phyloP scores from a whole-genome alignment of 2,888 invertebrate genomes.

The Noctua fimbriata region DNA sequence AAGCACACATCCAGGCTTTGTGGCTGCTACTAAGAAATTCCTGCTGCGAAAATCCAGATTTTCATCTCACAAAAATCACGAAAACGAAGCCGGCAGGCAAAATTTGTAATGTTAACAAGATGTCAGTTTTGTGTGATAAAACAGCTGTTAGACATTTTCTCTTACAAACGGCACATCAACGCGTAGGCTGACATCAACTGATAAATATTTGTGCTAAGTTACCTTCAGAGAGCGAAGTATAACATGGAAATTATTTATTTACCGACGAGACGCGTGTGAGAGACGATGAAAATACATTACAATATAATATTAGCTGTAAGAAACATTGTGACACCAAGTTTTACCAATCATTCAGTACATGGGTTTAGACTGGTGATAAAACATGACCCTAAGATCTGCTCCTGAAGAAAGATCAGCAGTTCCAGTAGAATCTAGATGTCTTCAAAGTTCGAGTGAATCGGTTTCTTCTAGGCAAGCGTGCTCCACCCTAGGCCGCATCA shows the following conservation, averaged over 20 bases:
- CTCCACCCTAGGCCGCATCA: not conserved
- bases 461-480: not conserved
- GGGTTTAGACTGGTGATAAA: not conserved
- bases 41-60: not conserved
- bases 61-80: not conserved
- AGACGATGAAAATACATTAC: conserved; percentile 13
- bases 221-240: conserved; percentile 9
- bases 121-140: conserved; percentile 10
- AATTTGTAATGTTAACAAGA: not conserved
- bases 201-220: conserved; percentile 45
- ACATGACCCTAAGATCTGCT: not conserved
- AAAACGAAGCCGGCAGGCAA: not conserved
- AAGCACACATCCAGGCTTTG: no score
- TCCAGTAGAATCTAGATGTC: not conserved
- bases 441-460: not conserved
- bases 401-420: not conserved
- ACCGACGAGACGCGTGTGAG: conserved; percentile 3
- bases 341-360: not conserved
- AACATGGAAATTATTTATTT: conserved; percentile 50
- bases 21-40: no score
- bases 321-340: not conserved
- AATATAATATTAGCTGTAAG: not conserved
- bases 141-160: conserved; percentile 2
- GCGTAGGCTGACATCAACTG: conserved; percentile 7
- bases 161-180: not conserved